A percentile compares a stretch with the other conserved stretches of the same genome.
phyloP scores from a whole-genome alignment of 2,888 invertebrate genomes.

The Julus scandinavius region DNA sequence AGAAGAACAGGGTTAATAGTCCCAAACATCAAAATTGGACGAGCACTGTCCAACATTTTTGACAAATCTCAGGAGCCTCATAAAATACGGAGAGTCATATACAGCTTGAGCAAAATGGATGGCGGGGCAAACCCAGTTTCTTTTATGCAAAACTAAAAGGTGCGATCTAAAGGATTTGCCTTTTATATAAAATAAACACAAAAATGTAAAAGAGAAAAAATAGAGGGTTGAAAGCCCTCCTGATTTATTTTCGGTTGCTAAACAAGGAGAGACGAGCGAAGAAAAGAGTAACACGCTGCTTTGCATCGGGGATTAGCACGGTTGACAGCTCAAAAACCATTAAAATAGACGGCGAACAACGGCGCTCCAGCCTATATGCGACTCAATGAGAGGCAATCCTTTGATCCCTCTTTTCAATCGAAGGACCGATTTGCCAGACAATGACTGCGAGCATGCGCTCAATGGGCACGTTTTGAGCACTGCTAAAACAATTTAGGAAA shows the following conservation, averaged over 20 bases:
- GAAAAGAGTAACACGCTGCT: not conserved
- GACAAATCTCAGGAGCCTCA: not conserved
- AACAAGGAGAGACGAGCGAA: not conserved
- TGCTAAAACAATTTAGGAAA: not conserved
- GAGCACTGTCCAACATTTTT: not conserved
- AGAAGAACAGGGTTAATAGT: not conserved
- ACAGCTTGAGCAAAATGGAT: not conserved
- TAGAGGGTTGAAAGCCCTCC: not conserved
- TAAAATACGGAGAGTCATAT: too few species aligned
- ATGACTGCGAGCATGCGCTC: not conserved
- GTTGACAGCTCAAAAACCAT: not conserved
- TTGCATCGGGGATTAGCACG: not conserved
- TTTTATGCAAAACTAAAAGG: not conserved
- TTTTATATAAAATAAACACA: not conserved
- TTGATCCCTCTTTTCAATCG: slow-evolving; percentile 33
- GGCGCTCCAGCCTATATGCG: not conserved
- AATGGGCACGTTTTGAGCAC: not conserved
- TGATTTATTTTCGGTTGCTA: not conserved
- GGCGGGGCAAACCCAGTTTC: not conserved
- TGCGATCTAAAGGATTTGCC: slow-evolving; percentile 1
- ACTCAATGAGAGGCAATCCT: slow-evolving; percentile 15
- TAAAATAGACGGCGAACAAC: not conserved
- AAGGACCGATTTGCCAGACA: slow-evolving; percentile 3
- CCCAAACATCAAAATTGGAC: not conserved
- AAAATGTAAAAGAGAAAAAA: not conserved